Conservation (phyloP, 2,888 invertebrate species). For the Caenorhabditis wallacei region DNA sequence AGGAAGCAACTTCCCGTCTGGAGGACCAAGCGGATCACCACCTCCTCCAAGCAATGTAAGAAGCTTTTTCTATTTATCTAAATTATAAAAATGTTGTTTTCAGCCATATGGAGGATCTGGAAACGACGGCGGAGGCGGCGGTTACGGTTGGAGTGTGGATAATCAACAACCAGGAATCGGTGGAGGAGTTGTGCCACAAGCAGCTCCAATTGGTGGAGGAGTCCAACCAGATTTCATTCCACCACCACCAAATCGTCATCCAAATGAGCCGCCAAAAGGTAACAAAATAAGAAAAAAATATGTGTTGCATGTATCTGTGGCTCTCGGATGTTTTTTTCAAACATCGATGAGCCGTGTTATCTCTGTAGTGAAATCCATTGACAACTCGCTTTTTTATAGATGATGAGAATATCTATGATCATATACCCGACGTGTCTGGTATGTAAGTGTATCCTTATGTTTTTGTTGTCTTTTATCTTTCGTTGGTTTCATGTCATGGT, state of each 20-base stretch:
- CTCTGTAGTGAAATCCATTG: not conserved
- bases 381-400: constrained; percentile 54
- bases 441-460: constrained; percentile 56
- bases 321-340: not conserved
- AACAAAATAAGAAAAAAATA: not conserved
- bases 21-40: constrained; percentile 56
- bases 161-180: constrained; percentile 47
- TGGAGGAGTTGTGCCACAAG: constrained; percentile 27
- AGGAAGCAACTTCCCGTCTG: no score
- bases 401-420: constrained; percentile 67
- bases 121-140: constrained; percentile 56
- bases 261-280: constrained; percentile 52
- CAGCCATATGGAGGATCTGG: constrained; percentile 55
- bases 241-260: constrained; percentile 54
- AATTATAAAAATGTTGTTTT: constrained; percentile 17
- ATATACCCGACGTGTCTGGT: constrained; percentile 64
- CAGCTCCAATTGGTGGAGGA: constrained; percentile 28
- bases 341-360: not conserved
- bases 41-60: constrained; percentile 62
- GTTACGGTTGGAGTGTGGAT: constrained; percentile 65
- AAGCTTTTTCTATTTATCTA: not conserved
- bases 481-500: constrained; percentile 20
- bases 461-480: constrained; percentile 10
- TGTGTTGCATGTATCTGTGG: constrained; percentile 17
- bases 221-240: constrained; percentile 39